phyloP scores from a whole-genome alignment of 1,140 invertebrate species.

The Nasonia vitripennis region DNA sequence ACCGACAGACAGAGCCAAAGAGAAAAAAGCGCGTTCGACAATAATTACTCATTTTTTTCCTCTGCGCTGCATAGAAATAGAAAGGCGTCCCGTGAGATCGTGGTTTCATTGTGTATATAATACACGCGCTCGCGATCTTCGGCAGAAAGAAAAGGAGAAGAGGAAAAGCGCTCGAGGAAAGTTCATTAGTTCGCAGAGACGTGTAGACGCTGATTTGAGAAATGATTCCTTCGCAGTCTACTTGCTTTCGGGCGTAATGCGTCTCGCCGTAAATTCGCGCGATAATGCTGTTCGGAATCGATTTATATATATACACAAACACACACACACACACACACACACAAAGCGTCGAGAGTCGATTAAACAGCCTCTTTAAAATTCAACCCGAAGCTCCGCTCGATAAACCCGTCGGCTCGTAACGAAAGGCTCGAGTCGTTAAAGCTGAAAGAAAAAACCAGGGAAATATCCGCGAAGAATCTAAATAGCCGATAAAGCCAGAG shows the following conservation, averaged over 20 bases:
- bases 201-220: too few species aligned
- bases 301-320: too few species aligned
- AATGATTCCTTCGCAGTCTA: too few species aligned
- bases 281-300: too few species aligned
- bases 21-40: background rate
- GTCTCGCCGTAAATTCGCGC: too few species aligned
- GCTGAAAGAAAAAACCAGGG: background rate
- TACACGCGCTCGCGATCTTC: background rate
- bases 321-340: too few species aligned
- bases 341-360: background rate
- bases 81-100: conserved; percentile 1
- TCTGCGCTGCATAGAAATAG: background rate
- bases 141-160: background rate
- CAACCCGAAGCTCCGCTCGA: background rate
- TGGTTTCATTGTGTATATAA: background rate
- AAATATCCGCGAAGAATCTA: background rate
- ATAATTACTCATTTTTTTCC: background rate
- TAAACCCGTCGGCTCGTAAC: conserved; percentile 24
- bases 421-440: background rate
- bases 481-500: conserved; percentile 5
- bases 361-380: conserved; percentile 1
- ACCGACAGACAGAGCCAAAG: background rate
- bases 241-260: too few species aligned
- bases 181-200: conserved; percentile 26
- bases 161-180: background rate